A percentile compares a stretch with the other conserved stretches of the same genome.
These are phyloP conservation scores for Cantharis rufa DNA, from an alignment of 2,888 invertebrate genomes.

Conservation along the genomic window DNA sequence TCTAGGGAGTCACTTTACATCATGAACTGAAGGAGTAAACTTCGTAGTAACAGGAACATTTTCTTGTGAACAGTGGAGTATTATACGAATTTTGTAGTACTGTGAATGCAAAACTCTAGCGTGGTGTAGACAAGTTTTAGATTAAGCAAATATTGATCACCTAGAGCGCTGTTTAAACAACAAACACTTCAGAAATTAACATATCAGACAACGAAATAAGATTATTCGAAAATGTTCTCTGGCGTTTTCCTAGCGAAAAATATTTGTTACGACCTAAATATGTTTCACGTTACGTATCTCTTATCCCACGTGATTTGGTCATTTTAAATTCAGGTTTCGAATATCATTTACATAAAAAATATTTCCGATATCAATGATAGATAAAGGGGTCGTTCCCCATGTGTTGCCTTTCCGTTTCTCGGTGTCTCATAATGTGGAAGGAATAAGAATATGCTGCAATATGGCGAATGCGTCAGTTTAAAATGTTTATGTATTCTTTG, in stretches of 20 bases:
- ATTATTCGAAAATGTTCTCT: background rate
- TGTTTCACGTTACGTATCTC: background rate
- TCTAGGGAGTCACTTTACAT: too few relatives aligned
- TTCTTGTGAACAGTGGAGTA: too few relatives aligned
- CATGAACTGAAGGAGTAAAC: too few relatives aligned
- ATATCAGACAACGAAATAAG: background rate
- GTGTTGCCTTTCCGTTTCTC: slow-evolving; percentile 29
- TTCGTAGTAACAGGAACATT: too few relatives aligned
- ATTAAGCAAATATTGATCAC: too few relatives aligned
- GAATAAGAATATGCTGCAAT: slow-evolving; percentile 29
- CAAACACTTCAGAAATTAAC: background rate
- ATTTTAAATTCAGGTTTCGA: slow-evolving; percentile 40
- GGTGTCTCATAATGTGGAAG: slow-evolving; percentile 30
- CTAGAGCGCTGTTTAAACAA: too few relatives aligned
- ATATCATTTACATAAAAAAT: slow-evolving; percentile 43
- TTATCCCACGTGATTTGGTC: slow-evolving; percentile 36
- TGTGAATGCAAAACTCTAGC: too few relatives aligned
- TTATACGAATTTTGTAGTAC: too few relatives aligned
- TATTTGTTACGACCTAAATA: background rate
- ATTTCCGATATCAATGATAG: slow-evolving; percentile 42
- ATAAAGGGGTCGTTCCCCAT: slow-evolving; percentile 33
- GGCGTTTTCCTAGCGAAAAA: background rate
- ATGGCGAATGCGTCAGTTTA: slow-evolving; percentile 22
- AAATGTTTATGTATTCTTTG: slow-evolving; percentile 28
- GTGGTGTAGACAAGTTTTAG: too few relatives aligned